These are phyloP conservation scores for Brassicogethes aeneus DNA, from an alignment of 2,888 invertebrate species.

Conservation along the genomic window DNA sequence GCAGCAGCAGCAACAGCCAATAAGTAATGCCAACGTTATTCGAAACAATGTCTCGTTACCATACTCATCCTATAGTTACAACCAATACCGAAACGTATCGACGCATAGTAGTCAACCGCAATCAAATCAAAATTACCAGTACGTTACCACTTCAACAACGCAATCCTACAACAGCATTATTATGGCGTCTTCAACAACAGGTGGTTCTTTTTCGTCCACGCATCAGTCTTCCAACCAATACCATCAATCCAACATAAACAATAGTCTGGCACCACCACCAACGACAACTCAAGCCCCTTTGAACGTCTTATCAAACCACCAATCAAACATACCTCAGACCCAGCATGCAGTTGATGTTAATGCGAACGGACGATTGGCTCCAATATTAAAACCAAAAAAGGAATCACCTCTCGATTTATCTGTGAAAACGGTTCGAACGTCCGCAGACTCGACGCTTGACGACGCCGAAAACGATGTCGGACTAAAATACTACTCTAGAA, in stretches of 20 bases:
- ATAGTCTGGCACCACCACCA: conserved; percentile 14
- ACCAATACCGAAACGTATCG: background rate
- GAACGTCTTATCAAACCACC: conserved; percentile 5
- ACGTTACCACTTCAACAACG: conserved; percentile 26
- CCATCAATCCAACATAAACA: conserved; percentile 21
- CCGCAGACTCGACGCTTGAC: conserved; percentile 78
- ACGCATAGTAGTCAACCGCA: conserved; percentile 13
- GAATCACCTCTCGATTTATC: conserved; percentile 82
- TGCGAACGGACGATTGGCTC: conserved; percentile 17
- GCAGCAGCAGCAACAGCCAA: conserved; percentile 4
- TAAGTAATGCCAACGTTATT: conserved; percentile 5
- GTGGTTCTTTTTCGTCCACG: conserved; percentile 26
- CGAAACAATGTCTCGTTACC: background rate
- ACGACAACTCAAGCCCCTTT: conserved; percentile 13
- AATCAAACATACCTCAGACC: conserved; percentile 8
- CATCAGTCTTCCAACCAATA: conserved; percentile 38
- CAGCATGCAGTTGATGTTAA: conserved; percentile 10
- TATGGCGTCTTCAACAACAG: conserved; percentile 33
- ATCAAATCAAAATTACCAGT: conserved; percentile 16
- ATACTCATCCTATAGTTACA: background rate
- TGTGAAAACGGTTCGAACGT: conserved; percentile 80
- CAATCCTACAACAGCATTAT: conserved; percentile 22
- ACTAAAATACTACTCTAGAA: conserved; percentile 21
- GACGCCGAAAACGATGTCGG: conserved; percentile 48
- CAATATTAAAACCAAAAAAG: conserved; percentile 45